These are phyloP conservation scores for Pteruthius melanotis DNA, from an alignment of 2,113 vertebrate species.

Conservation along the genomic window DNA sequence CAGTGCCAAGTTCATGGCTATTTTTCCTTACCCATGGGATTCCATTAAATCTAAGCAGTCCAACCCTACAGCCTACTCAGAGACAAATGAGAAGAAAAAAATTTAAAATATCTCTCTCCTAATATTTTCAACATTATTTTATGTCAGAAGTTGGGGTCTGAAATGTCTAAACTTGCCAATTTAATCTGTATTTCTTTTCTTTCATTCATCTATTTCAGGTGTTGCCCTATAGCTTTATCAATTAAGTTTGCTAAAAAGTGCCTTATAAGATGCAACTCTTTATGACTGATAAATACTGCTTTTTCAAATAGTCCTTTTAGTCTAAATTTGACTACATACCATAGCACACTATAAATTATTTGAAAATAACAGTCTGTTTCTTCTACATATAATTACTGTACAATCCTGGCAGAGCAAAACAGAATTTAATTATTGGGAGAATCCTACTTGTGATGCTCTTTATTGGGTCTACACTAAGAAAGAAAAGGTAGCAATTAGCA, in stretches of 20 bases:
- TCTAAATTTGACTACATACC: background rate
- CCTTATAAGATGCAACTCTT: background rate
- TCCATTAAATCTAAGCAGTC: background rate
- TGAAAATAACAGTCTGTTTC: background rate
- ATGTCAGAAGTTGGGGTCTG: background rate
- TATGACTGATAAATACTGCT: background rate
- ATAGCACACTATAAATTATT: background rate
- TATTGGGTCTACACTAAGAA: background rate
- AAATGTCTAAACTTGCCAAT: background rate
- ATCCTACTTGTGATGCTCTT: background rate
- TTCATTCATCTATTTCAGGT: background rate
- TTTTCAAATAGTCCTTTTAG: background rate
- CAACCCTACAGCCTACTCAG: background rate
- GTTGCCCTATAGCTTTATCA: background rate
- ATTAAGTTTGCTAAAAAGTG: background rate
- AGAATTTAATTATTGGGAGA: background rate
- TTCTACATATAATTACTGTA: background rate
- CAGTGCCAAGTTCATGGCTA: background rate
- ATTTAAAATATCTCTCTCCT: background rate
- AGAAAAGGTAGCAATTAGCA: background rate
- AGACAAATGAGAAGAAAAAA: background rate
- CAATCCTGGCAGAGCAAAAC: background rate
- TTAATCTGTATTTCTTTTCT: background rate
- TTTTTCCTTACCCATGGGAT: background rate
- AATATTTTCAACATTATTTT: background rate